These are phyloP conservation scores for Acanthis flammea DNA, from an alignment of 2,797 vertebrate genomes.

Conservation along the genomic window DNA sequence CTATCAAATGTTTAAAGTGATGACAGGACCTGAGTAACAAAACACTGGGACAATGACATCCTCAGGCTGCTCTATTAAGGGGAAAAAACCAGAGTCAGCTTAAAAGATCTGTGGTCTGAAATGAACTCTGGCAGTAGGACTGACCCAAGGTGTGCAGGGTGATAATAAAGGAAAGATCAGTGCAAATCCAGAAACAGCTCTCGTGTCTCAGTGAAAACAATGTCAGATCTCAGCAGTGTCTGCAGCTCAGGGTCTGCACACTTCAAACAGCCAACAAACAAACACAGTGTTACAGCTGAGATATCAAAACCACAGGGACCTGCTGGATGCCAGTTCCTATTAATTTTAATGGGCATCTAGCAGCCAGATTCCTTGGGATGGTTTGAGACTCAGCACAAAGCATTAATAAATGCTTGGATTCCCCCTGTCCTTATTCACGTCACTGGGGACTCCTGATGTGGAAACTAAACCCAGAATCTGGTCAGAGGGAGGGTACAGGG, in stretches of 20 bases:
- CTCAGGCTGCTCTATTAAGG: not conserved
- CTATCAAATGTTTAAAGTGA: slow-evolving; percentile 27
- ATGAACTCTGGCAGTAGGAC: not conserved
- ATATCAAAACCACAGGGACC: slow-evolving; percentile 10
- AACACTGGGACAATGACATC: not conserved
- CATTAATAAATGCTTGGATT: not conserved
- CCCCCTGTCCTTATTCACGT: not conserved
- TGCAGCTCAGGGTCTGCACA: not conserved
- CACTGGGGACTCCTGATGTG: not conserved
- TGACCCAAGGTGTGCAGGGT: not conserved
- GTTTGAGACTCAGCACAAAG: slow-evolving; percentile 5
- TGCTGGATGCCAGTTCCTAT: not conserved
- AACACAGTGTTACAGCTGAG: slow-evolving; percentile 14
- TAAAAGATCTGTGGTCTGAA: not conserved
- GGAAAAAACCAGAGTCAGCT: not conserved
- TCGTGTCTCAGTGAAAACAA: not conserved
- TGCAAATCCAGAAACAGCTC: not conserved
- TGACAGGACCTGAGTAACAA: not conserved
- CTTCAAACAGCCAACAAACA: slow-evolving; percentile 30
- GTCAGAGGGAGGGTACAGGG: not conserved
- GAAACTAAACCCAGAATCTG: not conserved
- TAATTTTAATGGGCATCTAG: slow-evolving; percentile 32
- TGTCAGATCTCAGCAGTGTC: not conserved
- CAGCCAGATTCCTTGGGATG: not conserved
- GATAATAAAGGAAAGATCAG: not conserved